Percentiles rank a stretch among this genome's conserved stretches.
Conservation (phyloP, 2,888 invertebrate species). For the Pollenia amentaria region DNA sequence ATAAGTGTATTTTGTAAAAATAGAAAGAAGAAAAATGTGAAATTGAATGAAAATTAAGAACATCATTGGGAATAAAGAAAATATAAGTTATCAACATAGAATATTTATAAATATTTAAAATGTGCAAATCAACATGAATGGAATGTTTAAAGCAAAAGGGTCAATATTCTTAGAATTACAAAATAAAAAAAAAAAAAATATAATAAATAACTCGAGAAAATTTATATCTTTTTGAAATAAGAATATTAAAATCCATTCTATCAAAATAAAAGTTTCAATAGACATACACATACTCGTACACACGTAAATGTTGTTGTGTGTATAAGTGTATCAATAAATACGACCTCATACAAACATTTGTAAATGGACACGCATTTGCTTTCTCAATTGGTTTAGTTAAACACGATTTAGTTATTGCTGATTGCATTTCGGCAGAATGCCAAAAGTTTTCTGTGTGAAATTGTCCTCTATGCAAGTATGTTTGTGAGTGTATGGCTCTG, state of each 20-base stretch:
- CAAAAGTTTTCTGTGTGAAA: slow-evolving; percentile 51
- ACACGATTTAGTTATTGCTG: slow-evolving; percentile 68
- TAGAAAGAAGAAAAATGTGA: slow-evolving; percentile 14
- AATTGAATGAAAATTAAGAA: slow-evolving; percentile 50
- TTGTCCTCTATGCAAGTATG: slow-evolving; percentile 37
- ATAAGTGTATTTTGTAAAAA: not conserved
- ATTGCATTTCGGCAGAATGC: slow-evolving; percentile 73
- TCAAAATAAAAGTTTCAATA: not conserved
- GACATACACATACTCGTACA: not conserved
- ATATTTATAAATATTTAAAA: slow-evolving; percentile 58
- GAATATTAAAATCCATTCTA: slow-evolving; percentile 25
- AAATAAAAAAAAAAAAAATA: slow-evolving; percentile 18
- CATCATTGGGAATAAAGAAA: slow-evolving; percentile 42
- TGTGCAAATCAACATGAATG: slow-evolving; percentile 13
- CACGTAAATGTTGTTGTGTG: no score
- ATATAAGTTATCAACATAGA: slow-evolving; percentile 30
- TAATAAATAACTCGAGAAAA: slow-evolving; percentile 23
- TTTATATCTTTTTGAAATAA: slow-evolving; percentile 22
- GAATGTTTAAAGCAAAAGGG: slow-evolving; percentile 49
- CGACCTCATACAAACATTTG: not conserved
- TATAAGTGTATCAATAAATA: no score
- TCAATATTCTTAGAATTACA: slow-evolving; percentile 53
- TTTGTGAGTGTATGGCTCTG: not conserved
- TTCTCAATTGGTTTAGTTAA: slow-evolving; percentile 69
- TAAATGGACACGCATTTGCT: slow-evolving; percentile 65